Evolutionary conservation across 2,888 invertebrate species (phyloP), one percentile per base, ranked within the genome.

Genomic region (Dromius quadrimaculatus): DNA sequence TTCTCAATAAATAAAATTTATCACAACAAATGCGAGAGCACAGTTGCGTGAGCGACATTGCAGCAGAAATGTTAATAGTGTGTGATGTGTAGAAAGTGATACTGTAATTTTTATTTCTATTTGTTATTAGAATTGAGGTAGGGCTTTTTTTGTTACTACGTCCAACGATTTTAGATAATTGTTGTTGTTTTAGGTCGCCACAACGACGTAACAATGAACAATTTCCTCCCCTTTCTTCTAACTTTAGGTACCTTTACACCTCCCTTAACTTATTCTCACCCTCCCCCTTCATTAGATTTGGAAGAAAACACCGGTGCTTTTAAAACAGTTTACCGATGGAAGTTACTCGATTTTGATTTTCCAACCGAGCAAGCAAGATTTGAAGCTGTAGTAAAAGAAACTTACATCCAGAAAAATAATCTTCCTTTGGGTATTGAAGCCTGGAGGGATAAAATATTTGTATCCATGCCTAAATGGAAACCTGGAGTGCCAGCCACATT

Each of bases 381-480:
- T 22, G 79, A 82, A 23, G 91, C 91, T 0, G 83, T 92, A 8
- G 80, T 81, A 19, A 84, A 84, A 22, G 87, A 88, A 0, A 84
- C 87, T 61, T 94, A 87, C 77, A 83, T 91, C 19, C 89, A 90
- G 0, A 87, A 88, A 73, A 92, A 93, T 77, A 92, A 90, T 77
- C 81, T 92, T 13, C 92, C 93, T 0, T 80, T 91, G 57, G 93
- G 93, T 0, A 78, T 94, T 15, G 93, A 93, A 77, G 84, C 90
- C 1, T 88, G 88, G 83, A 85, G 85, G 2, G 84, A 89, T 71
- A 86, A 90, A 6, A 83, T 94, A 5, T 94, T 91, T 81, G 83
- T 94, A 1, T 90, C 92, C 1, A 82, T 92, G 61, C 94, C 94
- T 0, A 88, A 90, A 73, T 92, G 92, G 92, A 88, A 89, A 64